phyloP scores from a whole-genome alignment of 2,113 vertebrate species.

The Carettochelys insculpta region DNA sequence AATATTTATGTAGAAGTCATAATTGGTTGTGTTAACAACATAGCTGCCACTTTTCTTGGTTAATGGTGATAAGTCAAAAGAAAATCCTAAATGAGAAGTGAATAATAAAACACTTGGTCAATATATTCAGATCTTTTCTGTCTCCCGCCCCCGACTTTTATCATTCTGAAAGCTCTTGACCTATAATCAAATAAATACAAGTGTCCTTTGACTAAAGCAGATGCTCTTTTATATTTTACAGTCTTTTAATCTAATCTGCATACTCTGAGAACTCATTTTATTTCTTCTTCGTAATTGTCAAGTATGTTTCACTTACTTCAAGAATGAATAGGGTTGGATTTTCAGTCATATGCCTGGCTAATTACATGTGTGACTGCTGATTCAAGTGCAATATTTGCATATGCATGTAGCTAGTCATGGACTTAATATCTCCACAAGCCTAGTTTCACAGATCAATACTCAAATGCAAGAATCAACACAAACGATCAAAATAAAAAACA shows the following conservation, averaged over 20 bases:
- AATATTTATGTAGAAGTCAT: slow-evolving; percentile 87
- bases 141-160: background rate
- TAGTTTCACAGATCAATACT: background rate
- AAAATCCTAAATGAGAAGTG: slow-evolving; percentile 78
- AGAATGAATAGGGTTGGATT: background rate
- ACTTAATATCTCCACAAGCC: background rate
- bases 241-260: background rate
- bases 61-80: slow-evolving; percentile 89
- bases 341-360: background rate
- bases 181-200: background rate
- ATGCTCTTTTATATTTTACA: background rate
- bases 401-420: background rate
- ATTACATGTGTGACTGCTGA: background rate
- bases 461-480: background rate
- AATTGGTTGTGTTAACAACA: slow-evolving; percentile 69
- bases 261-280: background rate
- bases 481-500: background rate
- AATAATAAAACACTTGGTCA: background rate
- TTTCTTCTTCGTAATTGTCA: background rate
- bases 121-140: background rate
- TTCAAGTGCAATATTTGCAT: background rate
- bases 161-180: background rate
- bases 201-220: background rate
- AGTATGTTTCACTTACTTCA: background rate
- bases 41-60: slow-evolving; percentile 77